Conservation (phyloP, 2,113 vertebrate species). For the Lepisosteus oculatus region DNA sequence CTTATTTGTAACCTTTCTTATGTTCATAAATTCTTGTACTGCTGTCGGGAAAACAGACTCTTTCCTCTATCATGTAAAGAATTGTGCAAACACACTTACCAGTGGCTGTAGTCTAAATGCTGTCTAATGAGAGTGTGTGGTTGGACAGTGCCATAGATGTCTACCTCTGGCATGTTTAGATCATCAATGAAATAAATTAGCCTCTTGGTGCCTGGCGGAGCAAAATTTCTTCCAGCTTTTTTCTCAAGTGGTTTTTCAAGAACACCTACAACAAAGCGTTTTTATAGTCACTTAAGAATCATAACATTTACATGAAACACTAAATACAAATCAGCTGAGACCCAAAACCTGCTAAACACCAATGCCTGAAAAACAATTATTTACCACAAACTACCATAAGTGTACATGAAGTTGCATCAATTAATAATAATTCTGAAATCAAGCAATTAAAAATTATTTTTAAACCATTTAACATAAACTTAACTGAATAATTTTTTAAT, state of each 20-base stretch:
- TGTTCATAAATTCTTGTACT: too few relatives aligned
- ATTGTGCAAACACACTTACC: conserved; percentile 40
- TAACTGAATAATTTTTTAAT: conserved; percentile 21
- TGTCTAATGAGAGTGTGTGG: conserved; percentile 70
- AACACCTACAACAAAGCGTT: conserved; percentile 48
- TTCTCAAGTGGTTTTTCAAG: conserved; percentile 74
- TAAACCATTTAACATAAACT: conserved; percentile 32
- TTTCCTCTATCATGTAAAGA: too few relatives aligned
- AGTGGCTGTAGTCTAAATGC: conserved; percentile 69
- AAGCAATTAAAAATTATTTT: conserved; percentile 32
- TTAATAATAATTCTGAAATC: conserved; percentile 23
- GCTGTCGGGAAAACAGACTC: too few relatives aligned
- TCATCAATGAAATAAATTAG: conserved; percentile 77
- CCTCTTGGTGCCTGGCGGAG: conserved; percentile 66
- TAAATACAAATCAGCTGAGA: conserved; percentile 1
- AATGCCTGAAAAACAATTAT: conserved; percentile 7
- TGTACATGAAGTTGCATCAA: conserved; percentile 13
- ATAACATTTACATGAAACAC: background rate
- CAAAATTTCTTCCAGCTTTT: conserved; percentile 70
- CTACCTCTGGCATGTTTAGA: conserved; percentile 74
- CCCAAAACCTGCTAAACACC: background rate
- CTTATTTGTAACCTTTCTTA: too few relatives aligned
- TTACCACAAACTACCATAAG: background rate
- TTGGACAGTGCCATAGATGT: conserved; percentile 66
- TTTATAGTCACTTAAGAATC: too few relatives aligned